Evolutionary conservation across 2,797 vertebrate genomes (phyloP).

Genomic region (Aplochiton taeniatus): DNA sequence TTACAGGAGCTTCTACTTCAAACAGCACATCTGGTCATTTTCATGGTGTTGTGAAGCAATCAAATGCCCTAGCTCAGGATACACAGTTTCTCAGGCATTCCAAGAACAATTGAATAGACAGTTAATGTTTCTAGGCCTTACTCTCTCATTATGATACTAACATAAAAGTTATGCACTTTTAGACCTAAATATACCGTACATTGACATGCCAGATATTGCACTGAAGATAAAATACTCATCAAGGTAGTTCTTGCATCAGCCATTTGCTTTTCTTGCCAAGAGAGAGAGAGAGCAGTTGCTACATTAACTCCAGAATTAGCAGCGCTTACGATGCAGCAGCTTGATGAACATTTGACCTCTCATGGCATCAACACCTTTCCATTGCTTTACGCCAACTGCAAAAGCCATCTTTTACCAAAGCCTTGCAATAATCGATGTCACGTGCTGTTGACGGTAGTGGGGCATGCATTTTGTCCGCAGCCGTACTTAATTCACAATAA

Average conservation of each 20-base stretch:
- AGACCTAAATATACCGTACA: too few relatives aligned
- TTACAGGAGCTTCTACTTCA: too few relatives aligned
- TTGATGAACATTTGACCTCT: background rate
- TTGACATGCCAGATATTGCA: background rate
- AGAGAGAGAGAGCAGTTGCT: constrained; percentile 1
- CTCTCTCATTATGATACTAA: too few relatives aligned
- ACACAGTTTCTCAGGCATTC: too few relatives aligned
- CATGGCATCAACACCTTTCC: background rate
- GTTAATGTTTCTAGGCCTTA: too few relatives aligned
- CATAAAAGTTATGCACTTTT: too few relatives aligned
- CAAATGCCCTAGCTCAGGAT: too few relatives aligned
- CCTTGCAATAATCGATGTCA: background rate
- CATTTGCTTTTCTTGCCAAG: constrained; percentile 2
- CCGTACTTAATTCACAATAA: too few relatives aligned
- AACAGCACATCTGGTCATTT: too few relatives aligned
- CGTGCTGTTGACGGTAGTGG: too few relatives aligned
- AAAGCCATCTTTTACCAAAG: constrained; percentile 3
- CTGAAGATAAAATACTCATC: constrained; percentile 2
- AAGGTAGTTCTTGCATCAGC: constrained; percentile 1
- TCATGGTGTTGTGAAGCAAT: too few relatives aligned
- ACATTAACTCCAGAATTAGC: background rate
- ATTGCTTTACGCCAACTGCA: constrained; percentile 1
- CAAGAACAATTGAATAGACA: too few relatives aligned
- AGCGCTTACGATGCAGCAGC: background rate
- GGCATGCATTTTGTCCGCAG: background rate